Evolutionary conservation across 2,888 invertebrate genomes (phyloP).

Genomic region (Syrista parreyssii): DNA sequence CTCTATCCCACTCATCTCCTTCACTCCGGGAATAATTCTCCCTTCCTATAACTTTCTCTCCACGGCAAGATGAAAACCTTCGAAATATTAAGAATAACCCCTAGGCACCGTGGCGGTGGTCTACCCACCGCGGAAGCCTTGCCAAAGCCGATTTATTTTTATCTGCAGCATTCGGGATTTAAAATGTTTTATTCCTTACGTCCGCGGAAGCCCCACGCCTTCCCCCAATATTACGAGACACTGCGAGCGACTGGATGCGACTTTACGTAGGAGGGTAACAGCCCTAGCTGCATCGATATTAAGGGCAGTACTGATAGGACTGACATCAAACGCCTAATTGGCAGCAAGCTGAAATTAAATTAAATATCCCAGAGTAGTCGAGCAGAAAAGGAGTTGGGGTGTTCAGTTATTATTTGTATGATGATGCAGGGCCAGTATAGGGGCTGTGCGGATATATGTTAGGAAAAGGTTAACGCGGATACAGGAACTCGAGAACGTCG

Average conservation of each 20-base stretch:
- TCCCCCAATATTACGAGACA: slow-evolving; percentile 11
- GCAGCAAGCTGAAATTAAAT: slow-evolving; percentile 42
- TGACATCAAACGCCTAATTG: slow-evolving; percentile 34
- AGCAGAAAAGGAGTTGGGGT: no score
- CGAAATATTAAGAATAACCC: slow-evolving; percentile 62
- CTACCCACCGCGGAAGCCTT: slow-evolving; percentile 48
- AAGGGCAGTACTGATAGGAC: background rate
- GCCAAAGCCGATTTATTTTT: slow-evolving; percentile 61
- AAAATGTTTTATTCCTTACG: slow-evolving; percentile 33
- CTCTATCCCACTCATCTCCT: no score
- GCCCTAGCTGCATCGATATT: no score
- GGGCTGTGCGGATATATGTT: no score
- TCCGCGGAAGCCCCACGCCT: slow-evolving; percentile 9
- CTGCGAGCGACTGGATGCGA: slow-evolving; percentile 11
- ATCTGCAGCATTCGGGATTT: slow-evolving; percentile 49
- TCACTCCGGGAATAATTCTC: background rate
- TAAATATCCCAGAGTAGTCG: slow-evolving; percentile 28
- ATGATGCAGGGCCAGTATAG: no score
- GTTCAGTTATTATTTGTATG: no score
- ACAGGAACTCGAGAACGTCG: no score
- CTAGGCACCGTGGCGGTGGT: slow-evolving; percentile 28
- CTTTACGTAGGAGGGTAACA: background rate
- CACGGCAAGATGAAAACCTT: slow-evolving; percentile 53
- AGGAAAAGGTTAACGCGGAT: no score
- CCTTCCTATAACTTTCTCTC: slow-evolving; percentile 16